These are phyloP conservation scores for Pseudomyrmex flavicornis DNA, from an alignment of 1,140 invertebrate species.

Conservation along the genomic window DNA sequence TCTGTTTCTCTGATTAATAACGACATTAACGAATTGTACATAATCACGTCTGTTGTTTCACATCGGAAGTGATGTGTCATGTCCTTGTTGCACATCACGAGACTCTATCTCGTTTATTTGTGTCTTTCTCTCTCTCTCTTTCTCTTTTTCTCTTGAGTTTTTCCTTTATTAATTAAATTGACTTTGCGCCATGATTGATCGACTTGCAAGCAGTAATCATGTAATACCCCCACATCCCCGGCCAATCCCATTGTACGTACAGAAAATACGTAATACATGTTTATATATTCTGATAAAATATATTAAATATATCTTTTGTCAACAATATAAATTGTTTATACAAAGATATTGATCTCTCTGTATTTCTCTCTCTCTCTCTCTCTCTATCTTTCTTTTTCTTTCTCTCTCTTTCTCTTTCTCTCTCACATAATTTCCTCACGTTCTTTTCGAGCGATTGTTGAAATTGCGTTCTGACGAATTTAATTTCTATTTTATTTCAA, in stretches of 20 bases:
- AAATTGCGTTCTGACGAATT: not conserved
- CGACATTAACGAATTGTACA: conserved; percentile 68
- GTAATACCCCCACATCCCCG: conserved; percentile 14
- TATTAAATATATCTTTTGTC: no score
- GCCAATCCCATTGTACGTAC: conserved; percentile 21
- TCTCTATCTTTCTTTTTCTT: no score
- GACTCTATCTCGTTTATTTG: conserved; percentile 34
- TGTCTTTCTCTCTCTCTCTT: conserved; percentile 39
- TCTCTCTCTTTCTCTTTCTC: no score
- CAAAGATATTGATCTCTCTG: not conserved
- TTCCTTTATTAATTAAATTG: conserved; percentile 55
- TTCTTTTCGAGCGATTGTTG: conserved; percentile 3
- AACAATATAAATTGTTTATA: not conserved
- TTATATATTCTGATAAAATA: no score
- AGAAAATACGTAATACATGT: no score
- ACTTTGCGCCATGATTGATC: conserved; percentile 62
- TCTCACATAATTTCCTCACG: not conserved
- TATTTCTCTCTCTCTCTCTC: no score
- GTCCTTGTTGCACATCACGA: conserved; percentile 41
- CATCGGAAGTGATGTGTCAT: conserved; percentile 36
- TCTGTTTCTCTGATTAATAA: conserved; percentile 69
- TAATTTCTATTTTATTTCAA: not conserved
- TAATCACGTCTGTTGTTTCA: conserved; percentile 61
- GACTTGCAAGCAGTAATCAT: conserved; percentile 59
- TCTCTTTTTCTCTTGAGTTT: conserved; percentile 33